These are phyloP conservation scores for Pelmatolapia mariae DNA, from an alignment of 2,113 vertebrate species.

Conservation along the genomic window DNA sequence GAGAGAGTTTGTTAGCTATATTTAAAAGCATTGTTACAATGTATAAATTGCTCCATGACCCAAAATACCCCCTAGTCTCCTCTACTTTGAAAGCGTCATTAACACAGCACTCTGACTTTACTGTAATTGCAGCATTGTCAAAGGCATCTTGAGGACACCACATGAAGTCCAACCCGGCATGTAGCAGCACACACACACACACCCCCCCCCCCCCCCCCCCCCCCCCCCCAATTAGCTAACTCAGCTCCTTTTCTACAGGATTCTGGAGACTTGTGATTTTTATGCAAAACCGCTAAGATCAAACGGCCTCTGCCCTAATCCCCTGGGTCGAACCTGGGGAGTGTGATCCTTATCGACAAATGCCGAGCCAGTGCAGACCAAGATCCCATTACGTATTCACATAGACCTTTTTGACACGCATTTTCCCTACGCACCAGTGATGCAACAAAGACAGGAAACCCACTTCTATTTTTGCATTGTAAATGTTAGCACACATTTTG, in stretches of 20 bases:
- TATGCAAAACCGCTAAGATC: conserved; percentile 58
- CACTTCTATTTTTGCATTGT: conserved; percentile 9
- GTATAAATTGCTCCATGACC: not conserved
- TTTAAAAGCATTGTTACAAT: conserved; percentile 6
- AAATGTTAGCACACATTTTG: conserved; percentile 27
- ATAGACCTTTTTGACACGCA: conserved; percentile 47
- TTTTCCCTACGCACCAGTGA: conserved; percentile 14
- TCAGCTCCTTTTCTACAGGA: conserved; percentile 46
- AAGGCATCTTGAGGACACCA: conserved; percentile 55
- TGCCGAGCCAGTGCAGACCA: conserved; percentile 13
- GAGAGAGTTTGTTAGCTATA: not conserved
- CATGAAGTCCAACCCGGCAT: not conserved
- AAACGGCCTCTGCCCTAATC: conserved; percentile 62
- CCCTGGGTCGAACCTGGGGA: conserved; percentile 53
- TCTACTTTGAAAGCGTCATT: conserved; percentile 22
- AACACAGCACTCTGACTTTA: conserved; percentile 17
- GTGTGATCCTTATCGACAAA: conserved; percentile 69
- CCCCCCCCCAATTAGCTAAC: conserved; percentile 48
- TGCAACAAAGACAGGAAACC: conserved; percentile 40
- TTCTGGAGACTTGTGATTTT: conserved; percentile 48
- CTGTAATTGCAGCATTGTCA: conserved; percentile 36
- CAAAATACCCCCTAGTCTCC: not conserved
- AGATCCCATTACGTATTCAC: conserved; percentile 57
- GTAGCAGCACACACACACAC: no score
- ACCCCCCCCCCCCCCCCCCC: conserved; percentile 20